Conservation (phyloP, 2,113 vertebrate genomes). For the Austrofundulus limnaeus region DNA sequence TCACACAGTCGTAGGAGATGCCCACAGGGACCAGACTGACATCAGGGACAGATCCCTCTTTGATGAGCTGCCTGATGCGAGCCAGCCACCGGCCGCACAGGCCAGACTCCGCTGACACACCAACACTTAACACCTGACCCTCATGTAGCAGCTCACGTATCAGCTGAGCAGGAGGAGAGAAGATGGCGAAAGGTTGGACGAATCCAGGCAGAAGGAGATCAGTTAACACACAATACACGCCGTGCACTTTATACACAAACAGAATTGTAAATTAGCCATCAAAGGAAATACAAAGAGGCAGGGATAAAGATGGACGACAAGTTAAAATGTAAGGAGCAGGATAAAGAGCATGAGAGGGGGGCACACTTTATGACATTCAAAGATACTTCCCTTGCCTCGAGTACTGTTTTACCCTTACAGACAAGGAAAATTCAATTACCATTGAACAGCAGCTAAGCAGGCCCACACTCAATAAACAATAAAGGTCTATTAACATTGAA, state of each 20-base stretch:
- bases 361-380: constrained; percentile 52
- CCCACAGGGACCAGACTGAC: constrained; percentile 84
- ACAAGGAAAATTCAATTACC: constrained; percentile 61
- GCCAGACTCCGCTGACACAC: constrained; percentile 79
- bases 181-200: constrained; percentile 20
- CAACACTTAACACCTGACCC: constrained; percentile 80
- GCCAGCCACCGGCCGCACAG: constrained; percentile 70
- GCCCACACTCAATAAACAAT: constrained; percentile 70
- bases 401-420: constrained; percentile 47
- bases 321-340: constrained; percentile 33
- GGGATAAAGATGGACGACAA: constrained; percentile 11
- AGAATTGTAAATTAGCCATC: constrained; percentile 11
- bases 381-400: constrained; percentile 53
- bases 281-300: constrained; percentile 18
- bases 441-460: constrained; percentile 58
- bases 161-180: constrained; percentile 70
- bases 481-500: constrained; percentile 68
- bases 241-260: constrained; percentile 34
- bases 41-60: constrained; percentile 73
- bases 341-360: constrained; percentile 31
- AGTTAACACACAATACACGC: constrained; percentile 42
- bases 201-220: constrained; percentile 10
- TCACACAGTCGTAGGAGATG: constrained; percentile 81
- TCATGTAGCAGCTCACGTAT: constrained; percentile 82
- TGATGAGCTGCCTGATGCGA: constrained; percentile 71